These are phyloP conservation scores for Semaprochilodus insignis DNA, from an alignment of 2,797 vertebrate genomes.

Conservation along the genomic window DNA sequence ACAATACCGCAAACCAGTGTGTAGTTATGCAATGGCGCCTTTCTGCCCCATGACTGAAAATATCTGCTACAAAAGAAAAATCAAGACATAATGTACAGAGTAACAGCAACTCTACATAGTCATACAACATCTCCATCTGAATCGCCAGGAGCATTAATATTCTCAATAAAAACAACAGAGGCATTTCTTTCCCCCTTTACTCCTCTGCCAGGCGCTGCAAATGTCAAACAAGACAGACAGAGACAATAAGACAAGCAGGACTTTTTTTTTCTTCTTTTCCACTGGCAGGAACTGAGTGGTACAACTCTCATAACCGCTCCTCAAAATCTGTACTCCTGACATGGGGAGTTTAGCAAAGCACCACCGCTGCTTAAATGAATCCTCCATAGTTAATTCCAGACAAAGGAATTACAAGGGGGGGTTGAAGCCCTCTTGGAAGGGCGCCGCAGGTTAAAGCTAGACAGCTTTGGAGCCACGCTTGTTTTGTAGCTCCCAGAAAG, in stretches of 20 bases:
- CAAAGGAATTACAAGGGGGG: slow-evolving; percentile 42
- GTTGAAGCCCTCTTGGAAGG: slow-evolving; percentile 19
- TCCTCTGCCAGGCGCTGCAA: slow-evolving; percentile 14
- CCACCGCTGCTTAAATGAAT: slow-evolving; percentile 38
- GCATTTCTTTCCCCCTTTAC: not conserved
- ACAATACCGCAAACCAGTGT: no score
- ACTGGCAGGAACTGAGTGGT: slow-evolving; percentile 9
- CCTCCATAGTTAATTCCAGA: slow-evolving; percentile 36
- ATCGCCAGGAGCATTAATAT: not conserved
- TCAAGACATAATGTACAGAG: not conserved
- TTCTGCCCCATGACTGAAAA: slow-evolving; percentile 4
- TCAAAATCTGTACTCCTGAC: slow-evolving; percentile 10
- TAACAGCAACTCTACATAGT: not conserved
- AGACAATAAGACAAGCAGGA: not conserved
- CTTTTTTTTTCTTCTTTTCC: no score
- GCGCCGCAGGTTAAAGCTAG: slow-evolving; percentile 16
- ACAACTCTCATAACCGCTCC: slow-evolving; percentile 10
- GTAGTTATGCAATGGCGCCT: not conserved
- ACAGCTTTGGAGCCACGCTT: slow-evolving; percentile 11
- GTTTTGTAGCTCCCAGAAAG: slow-evolving; percentile 8
- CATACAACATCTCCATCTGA: not conserved
- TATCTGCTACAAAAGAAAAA: not conserved
- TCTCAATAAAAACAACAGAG: not conserved
- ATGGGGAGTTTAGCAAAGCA: slow-evolving; percentile 28
- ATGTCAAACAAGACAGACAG: slow-evolving; percentile 51